A percentile compares a stretch with the other conserved stretches of the same genome.
These are phyloP conservation scores for Tinea pellionella DNA, from an alignment of 2,888 invertebrate genomes.

Conservation along the genomic window DNA sequence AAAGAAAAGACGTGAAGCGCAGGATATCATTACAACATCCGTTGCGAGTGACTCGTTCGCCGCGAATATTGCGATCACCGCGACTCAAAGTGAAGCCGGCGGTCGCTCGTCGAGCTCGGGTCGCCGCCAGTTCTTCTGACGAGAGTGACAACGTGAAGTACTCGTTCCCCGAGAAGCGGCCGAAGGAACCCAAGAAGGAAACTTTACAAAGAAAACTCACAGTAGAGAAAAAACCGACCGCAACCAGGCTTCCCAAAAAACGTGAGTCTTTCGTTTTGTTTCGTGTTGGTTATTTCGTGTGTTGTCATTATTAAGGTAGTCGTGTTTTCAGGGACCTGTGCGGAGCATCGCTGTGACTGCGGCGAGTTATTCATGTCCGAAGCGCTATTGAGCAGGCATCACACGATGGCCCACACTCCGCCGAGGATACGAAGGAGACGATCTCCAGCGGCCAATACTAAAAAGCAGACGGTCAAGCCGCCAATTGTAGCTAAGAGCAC, in stretches of 20 bases:
- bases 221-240: neutral
- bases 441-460: conserved; percentile 24
- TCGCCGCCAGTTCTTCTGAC: neutral
- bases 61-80: neutral
- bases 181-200: neutral
- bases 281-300: neutral
- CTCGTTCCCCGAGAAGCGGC: neutral
- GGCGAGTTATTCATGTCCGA: conserved; percentile 58
- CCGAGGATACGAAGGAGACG: conserved; percentile 56
- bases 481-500: neutral
- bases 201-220: neutral
- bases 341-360: conserved; percentile 64
- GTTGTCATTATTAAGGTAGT: neutral
- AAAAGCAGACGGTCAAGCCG: neutral
- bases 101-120: neutral
- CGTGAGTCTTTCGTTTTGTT: neutral
- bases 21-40: conserved; percentile 45
- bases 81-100: neutral
- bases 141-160: neutral
- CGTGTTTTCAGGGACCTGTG: conserved; percentile 15
- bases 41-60: neutral
- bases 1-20: conserved; percentile 18
- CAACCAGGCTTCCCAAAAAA: neutral
- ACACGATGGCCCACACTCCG: conserved; percentile 59
- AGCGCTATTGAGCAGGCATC: conserved; percentile 50